Percentiles rank a stretch among this genome's conserved stretches.
phyloP scores from a whole-genome alignment of 1,140 invertebrate species.

The Camponotus floridanus region DNA sequence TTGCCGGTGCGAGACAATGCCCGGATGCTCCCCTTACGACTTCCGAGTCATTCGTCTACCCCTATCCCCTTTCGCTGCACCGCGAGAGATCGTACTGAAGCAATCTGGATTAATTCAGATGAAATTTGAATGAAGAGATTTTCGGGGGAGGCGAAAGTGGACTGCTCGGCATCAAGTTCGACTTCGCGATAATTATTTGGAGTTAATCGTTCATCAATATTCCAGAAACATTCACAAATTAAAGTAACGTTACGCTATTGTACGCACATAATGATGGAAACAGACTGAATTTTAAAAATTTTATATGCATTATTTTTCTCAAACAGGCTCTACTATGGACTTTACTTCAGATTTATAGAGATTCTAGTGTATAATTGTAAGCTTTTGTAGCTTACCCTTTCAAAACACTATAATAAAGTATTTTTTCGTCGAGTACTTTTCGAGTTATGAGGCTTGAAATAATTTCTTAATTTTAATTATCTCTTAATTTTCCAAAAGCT shows the following conservation, averaged over 20 bases:
- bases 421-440: too few relatives aligned
- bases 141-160: background rate
- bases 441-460: too few relatives aligned
- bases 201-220: conserved; percentile 5
- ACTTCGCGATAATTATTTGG: conserved; percentile 1
- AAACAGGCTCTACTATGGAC: too few relatives aligned
- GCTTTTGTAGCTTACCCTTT: too few relatives aligned
- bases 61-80: background rate
- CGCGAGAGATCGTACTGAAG: conserved; percentile 25
- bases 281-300: background rate
- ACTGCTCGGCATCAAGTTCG: background rate
- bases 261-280: background rate
- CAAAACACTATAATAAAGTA: too few relatives aligned
- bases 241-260: background rate
- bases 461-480: too few relatives aligned
- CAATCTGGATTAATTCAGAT: conserved; percentile 59
- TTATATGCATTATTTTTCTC: background rate
- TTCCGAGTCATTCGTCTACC: conserved; percentile 63
- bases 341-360: background rate
- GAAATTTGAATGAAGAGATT: conserved; percentile 44
- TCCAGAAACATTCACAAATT: conserved; percentile 14
- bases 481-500: background rate
- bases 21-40: conserved; percentile 59
- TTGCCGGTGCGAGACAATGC: conserved; percentile 62
- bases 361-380: background rate